A percentile compares a stretch with the other conserved stretches of the same genome.
phyloP scores from a whole-genome alignment of 2,888 invertebrate species.

The Amiota mariae region DNA sequence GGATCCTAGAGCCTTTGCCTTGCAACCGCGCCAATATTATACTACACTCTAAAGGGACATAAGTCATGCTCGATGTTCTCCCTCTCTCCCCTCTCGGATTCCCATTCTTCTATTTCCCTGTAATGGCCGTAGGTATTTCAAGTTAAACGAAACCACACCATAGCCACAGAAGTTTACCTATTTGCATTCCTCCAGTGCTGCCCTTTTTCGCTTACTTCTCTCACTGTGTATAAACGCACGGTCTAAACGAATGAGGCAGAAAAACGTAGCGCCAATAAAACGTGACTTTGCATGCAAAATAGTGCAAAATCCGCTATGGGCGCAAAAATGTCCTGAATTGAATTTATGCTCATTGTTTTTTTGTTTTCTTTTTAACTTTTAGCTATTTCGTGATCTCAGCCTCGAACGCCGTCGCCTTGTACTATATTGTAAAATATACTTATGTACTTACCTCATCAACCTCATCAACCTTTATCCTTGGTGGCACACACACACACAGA shows the following conservation, averaged over 20 bases:
- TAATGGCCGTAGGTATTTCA: constrained; percentile 44
- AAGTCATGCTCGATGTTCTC: too few species aligned
- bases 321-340: constrained; percentile 29
- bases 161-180: too few species aligned
- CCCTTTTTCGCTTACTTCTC: too few species aligned
- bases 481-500: neutral
- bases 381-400: neutral
- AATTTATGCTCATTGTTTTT: constrained; percentile 17
- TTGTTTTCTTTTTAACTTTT: neutral
- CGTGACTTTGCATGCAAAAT: constrained; percentile 68
- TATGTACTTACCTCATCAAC: constrained; percentile 51
- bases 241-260: constrained; percentile 27
- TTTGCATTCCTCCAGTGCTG: too few species aligned
- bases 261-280: constrained; percentile 52
- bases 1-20: neutral
- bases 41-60: neutral
- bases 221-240: neutral
- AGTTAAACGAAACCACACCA: constrained; percentile 1
- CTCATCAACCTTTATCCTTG: neutral
- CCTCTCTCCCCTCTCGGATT: too few species aligned
- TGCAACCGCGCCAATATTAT: neutral
- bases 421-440: constrained; percentile 60
- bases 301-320: constrained; percentile 28
- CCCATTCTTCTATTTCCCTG: too few species aligned
- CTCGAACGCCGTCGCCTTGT: neutral